Evolutionary conservation across 64 coral and sea anemone species (phyloP).

Genomic region (Pocillopora verrucosa): DNA sequence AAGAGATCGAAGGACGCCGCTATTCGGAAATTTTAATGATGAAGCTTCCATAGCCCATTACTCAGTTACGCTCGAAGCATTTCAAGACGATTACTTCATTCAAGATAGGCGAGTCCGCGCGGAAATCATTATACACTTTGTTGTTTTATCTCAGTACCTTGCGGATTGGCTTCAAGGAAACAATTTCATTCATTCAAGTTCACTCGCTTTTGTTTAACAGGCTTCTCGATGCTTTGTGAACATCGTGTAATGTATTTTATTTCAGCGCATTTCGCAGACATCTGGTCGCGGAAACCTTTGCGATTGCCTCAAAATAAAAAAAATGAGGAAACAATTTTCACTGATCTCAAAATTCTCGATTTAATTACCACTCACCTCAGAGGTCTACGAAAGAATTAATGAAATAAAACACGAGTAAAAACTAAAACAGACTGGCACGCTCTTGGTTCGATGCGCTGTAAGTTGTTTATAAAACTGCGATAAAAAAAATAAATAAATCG

Average conservation of each 20-base stretch:
- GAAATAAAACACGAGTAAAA: not conserved
- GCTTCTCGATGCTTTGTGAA: not conserved
- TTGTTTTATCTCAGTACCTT: not conserved
- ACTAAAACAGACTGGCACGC: not conserved
- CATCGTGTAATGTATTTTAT: not conserved
- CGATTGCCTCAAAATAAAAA: not conserved
- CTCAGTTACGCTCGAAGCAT: constrained; percentile 5
- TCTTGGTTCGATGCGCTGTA: not conserved
- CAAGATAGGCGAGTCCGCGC: constrained; percentile 1
- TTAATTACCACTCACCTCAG: constrained; percentile 1
- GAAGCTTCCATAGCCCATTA: not conserved
- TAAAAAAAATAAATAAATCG: not conserved
- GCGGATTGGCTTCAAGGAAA: constrained; percentile 6
- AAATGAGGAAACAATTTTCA: not conserved
- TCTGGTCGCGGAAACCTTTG: constrained; percentile 8
- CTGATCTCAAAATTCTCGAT: not conserved
- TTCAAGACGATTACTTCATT: not conserved
- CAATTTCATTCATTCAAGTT: not conserved
- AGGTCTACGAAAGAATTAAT: not conserved
- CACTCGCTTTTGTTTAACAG: constrained; percentile 26
- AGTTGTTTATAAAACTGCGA: not conserved
- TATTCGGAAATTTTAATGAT: not conserved
- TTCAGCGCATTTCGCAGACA: not conserved
- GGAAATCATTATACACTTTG: not conserved
- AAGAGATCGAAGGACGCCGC: not conserved